Evolutionary conservation across 2,797 vertebrate species (phyloP).

Genomic region (Eutrigla gurnardus): DNA sequence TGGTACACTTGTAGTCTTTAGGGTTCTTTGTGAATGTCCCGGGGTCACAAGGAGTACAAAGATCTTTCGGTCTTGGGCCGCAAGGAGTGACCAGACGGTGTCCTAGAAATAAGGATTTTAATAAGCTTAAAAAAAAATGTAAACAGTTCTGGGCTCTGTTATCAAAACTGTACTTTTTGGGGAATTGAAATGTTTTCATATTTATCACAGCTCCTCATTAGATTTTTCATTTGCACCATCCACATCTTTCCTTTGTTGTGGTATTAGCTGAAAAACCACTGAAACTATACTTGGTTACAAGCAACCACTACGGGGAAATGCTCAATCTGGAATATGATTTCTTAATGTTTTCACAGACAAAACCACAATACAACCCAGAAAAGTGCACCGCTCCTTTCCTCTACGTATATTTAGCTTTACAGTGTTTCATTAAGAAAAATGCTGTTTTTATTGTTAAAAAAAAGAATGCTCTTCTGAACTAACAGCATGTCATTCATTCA

Average conservation of each 20-base stretch:
- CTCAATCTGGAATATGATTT: slow-evolving; percentile 35
- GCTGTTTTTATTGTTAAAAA: background rate
- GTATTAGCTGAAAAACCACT: slow-evolving; percentile 75
- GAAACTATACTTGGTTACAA: slow-evolving; percentile 68
- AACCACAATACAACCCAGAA: background rate
- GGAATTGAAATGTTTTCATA: background rate
- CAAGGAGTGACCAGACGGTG: background rate
- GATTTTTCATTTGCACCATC: slow-evolving; percentile 14
- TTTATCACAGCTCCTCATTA: background rate
- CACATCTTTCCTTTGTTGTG: slow-evolving; percentile 54
- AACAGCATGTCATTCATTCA: background rate
- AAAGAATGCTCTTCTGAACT: background rate
- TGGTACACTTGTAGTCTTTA: fast-evolving
- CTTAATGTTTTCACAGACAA: background rate
- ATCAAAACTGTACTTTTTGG: background rate
- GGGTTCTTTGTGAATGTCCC: background rate
- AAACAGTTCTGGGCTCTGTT: background rate
- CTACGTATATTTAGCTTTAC: background rate
- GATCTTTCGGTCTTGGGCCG: slow-evolving; percentile 10
- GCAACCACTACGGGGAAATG: slow-evolving; percentile 45
- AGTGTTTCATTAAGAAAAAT: background rate
- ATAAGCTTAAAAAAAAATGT: too few relatives aligned
- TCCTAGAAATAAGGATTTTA: slow-evolving; percentile 64
- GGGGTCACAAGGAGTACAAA: slow-evolving; percentile 72
- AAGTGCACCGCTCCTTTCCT: background rate